Conservation (phyloP, 2,113 vertebrate species). For the Misgurnus anguillicaudatus region DNA sequence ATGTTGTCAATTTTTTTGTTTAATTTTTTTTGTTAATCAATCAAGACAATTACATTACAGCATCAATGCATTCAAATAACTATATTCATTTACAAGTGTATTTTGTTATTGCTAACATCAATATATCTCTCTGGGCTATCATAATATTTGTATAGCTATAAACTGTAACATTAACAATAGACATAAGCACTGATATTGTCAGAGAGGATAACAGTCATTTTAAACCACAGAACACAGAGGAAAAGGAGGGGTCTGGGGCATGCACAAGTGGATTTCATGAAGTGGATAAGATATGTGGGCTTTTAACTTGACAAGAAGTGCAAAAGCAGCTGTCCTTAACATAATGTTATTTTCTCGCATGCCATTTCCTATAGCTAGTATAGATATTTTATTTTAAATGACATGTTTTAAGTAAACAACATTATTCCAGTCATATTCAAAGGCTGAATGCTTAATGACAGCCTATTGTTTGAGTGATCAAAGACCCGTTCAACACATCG, state of each 20-base stretch:
- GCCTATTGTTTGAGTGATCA: constrained; percentile 45
- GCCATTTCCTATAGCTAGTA: constrained; percentile 38
- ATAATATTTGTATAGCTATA: constrained; percentile 38
- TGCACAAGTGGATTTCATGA: constrained; percentile 63
- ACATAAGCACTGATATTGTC: constrained; percentile 56
- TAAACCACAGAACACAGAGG: constrained; percentile 53
- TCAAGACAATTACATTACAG: constrained; percentile 47
- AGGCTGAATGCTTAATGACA: constrained; percentile 61
- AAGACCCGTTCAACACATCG: constrained; percentile 26
- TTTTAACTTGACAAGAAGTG: constrained; percentile 58
- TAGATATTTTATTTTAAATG: constrained; percentile 50
- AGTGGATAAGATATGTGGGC: constrained; percentile 49
- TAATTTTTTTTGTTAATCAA: not conserved
- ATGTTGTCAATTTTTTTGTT: not conserved
- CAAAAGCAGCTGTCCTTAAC: constrained; percentile 60
- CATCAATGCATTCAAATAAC: constrained; percentile 70
- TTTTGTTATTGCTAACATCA: constrained; percentile 76
- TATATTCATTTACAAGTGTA: constrained; percentile 67
- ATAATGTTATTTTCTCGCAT: constrained; percentile 59
- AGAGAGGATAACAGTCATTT: constrained; percentile 73
- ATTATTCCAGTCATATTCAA: constrained; percentile 41
- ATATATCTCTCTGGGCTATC: constrained; percentile 65
- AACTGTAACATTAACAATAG: constrained; percentile 53
- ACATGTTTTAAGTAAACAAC: constrained; percentile 57
- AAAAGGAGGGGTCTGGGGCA: constrained; percentile 59